A percentile compares a stretch with the other conserved stretches of the same genome.
phyloP scores from a whole-genome alignment of 2,797 vertebrate species.

The Acanthiza pusilla region DNA sequence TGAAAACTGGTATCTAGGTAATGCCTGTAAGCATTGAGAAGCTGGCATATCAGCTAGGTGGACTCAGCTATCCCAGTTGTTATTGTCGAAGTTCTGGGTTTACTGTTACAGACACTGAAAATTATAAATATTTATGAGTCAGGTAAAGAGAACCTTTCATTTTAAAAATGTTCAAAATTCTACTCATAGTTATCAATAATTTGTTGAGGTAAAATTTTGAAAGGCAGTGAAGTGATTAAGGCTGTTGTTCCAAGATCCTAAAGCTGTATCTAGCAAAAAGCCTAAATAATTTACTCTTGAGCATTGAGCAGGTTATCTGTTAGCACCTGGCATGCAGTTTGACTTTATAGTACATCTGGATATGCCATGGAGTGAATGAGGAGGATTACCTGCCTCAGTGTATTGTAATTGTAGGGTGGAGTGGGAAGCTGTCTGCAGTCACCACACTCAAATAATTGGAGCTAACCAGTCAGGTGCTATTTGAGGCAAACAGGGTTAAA shows the following conservation, averaged over 20 bases:
- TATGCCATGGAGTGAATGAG: neutral
- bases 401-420: neutral
- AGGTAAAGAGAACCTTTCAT: neutral
- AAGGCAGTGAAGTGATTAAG: neutral
- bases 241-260: neutral
- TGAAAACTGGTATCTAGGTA: neutral
- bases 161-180: neutral
- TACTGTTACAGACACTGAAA: neutral
- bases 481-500: neutral
- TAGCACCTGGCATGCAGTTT: neutral
- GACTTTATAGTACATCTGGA: neutral
- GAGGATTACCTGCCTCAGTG: neutral
- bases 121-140: neutral
- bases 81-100: neutral
- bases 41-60: neutral
- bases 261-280: neutral
- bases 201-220: neutral
- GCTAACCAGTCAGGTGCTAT: neutral
- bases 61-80: neutral
- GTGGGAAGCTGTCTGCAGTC: neutral
- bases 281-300: neutral
- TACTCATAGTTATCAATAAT: neutral
- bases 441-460: neutral
- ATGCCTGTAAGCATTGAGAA: neutral
- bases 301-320: neutral